Conservation (phyloP, 2,113 vertebrate genomes). For the Burhinus bistriatus region DNA sequence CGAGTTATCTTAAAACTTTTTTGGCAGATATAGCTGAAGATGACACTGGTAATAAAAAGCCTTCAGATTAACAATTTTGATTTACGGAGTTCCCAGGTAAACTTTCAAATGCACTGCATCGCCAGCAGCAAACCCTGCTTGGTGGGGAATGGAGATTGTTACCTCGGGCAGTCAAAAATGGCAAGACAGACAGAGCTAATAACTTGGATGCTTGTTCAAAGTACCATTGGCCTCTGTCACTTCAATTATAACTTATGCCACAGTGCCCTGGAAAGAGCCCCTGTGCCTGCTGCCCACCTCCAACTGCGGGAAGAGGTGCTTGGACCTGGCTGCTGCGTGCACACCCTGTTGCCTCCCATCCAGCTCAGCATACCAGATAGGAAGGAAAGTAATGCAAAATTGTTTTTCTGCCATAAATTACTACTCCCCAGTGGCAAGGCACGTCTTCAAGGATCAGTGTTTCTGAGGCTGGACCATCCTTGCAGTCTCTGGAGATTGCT, state of each 20-base stretch:
- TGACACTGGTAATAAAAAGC: neutral
- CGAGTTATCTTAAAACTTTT: conserved; percentile 57
- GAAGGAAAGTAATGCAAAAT: rapidly evolving
- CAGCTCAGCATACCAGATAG: rapidly evolving
- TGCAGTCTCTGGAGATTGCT: neutral
- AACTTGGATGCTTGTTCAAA: neutral
- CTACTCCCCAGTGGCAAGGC: neutral
- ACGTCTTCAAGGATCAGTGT: neutral
- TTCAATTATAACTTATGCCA: neutral
- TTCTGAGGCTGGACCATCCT: neutral
- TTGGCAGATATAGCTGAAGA: conserved; percentile 2
- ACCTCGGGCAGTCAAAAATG: rapidly evolving
- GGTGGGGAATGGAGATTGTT: neutral
- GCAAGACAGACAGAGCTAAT: neutral
- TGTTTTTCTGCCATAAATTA: neutral
- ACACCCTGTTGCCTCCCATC: neutral
- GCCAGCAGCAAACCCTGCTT: conserved; percentile 1
- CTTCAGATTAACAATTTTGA: neutral
- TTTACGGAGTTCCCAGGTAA: neutral
- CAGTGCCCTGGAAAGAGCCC: neutral
- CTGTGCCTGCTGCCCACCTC: neutral
- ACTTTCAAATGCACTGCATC: neutral
- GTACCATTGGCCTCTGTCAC: too few relatives aligned
- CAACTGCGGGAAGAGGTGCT: rapidly evolving
- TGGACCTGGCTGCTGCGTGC: rapidly evolving